Evolutionary conservation across 2,113 vertebrate species (phyloP).

Genomic region (Gadus chalcogrammus): DNA sequence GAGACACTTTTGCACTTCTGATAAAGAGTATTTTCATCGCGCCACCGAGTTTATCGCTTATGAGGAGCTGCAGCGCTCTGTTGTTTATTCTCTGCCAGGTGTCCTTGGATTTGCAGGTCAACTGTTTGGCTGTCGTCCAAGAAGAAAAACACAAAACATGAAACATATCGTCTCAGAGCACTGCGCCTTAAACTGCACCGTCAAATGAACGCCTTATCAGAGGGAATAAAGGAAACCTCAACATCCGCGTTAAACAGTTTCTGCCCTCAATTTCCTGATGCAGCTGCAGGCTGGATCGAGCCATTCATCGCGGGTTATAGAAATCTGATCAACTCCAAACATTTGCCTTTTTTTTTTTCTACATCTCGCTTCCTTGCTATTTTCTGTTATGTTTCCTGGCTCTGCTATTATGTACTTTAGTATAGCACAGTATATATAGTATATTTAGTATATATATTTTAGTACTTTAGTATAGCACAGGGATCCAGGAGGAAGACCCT

Average conservation of each 20-base stretch:
- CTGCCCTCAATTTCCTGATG: constrained; percentile 28
- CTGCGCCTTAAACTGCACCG: constrained; percentile 3
- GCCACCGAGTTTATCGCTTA: too few relatives aligned
- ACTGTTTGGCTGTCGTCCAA: not conserved
- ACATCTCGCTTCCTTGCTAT: not conserved
- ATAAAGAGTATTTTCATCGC: too few relatives aligned
- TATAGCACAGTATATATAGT: too few relatives aligned
- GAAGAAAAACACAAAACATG: too few relatives aligned
- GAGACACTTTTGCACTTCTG: too few relatives aligned
- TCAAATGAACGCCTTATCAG: constrained; percentile 29
- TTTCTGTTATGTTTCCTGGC: constrained; percentile 9
- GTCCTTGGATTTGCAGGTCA: constrained; percentile 25
- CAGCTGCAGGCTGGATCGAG: constrained; percentile 48
- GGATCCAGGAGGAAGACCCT: too few relatives aligned
- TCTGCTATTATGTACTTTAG: too few relatives aligned
- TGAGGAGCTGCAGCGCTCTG: too few relatives aligned
- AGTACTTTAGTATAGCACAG: too few relatives aligned
- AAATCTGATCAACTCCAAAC: constrained; percentile 36
- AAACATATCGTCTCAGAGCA: too few relatives aligned
- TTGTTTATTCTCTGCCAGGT: too few relatives aligned
- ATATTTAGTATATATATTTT: too few relatives aligned
- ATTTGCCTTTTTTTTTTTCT: constrained; percentile 18
- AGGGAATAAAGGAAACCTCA: constrained; percentile 39
- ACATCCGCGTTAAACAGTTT: constrained; percentile 13
- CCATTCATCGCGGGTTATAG: constrained; percentile 30